Conservation (phyloP, 2,888 invertebrate species). For the Thelaira solivaga region DNA sequence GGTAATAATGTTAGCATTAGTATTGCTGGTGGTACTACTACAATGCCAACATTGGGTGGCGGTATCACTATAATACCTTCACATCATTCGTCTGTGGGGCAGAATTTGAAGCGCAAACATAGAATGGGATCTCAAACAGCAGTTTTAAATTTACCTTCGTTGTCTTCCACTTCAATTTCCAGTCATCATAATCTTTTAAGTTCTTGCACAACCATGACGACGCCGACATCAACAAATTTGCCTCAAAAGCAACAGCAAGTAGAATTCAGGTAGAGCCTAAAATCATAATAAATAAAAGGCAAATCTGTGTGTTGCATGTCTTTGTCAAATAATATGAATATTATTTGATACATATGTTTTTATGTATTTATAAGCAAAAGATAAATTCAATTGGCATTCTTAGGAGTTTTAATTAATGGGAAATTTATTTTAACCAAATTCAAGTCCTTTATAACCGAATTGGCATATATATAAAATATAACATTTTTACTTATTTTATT, state of each 20-base stretch:
- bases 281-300: slow-evolving; percentile 38
- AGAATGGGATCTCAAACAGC: slow-evolving; percentile 56
- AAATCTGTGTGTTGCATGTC: slow-evolving; percentile 61
- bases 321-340: slow-evolving; percentile 47
- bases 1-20: slow-evolving; percentile 17
- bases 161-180: slow-evolving; percentile 57
- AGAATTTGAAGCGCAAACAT: slow-evolving; percentile 65
- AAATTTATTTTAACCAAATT: slow-evolving; percentile 25
- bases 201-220: slow-evolving; percentile 49
- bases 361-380: slow-evolving; percentile 7
- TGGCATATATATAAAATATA: slow-evolving; percentile 36
- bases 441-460: slow-evolving; percentile 22
- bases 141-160: slow-evolving; percentile 48
- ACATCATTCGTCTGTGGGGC: slow-evolving; percentile 49
- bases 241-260: slow-evolving; percentile 69
- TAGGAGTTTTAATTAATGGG: slow-evolving; percentile 28
- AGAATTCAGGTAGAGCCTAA: slow-evolving; percentile 74
- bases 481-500: background rate
- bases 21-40: slow-evolving; percentile 29
- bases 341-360: slow-evolving; percentile 29
- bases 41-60: slow-evolving; percentile 43
- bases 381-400: slow-evolving; percentile 36
- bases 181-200: slow-evolving; percentile 56
- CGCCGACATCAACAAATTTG: slow-evolving; percentile 40
- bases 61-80: slow-evolving; percentile 58